Conservation (phyloP, 2,797 vertebrate genomes). For the Capromys pilorides region DNA sequence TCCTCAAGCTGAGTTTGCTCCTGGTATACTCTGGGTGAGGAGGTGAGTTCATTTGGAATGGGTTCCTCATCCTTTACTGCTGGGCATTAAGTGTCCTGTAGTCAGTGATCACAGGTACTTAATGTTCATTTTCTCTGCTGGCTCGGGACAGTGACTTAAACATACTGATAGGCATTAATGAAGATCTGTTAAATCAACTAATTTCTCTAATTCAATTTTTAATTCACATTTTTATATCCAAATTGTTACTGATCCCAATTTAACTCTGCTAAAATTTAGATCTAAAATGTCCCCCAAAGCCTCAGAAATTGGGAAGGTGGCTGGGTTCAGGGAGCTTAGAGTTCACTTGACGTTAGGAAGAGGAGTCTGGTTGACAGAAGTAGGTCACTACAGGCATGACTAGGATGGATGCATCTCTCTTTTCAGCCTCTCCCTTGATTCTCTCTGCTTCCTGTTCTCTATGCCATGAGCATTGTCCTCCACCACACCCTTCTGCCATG, state of each 20-base stretch:
- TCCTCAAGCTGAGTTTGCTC: background rate
- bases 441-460: background rate
- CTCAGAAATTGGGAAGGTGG: background rate
- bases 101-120: background rate
- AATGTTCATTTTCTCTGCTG: slow-evolving; percentile 19
- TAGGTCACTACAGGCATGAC: background rate
- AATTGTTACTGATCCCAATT: background rate
- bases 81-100: background rate
- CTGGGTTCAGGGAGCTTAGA: background rate
- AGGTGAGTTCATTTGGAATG: background rate
- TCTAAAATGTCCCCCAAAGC: background rate
- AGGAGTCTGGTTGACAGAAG: background rate
- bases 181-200: background rate
- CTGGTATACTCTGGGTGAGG: background rate
- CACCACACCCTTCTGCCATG: background rate
- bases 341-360: background rate
- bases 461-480: background rate
- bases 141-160: background rate
- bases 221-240: background rate
- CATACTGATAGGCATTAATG: background rate
- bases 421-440: background rate
- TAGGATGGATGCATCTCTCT: background rate
- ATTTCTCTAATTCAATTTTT: slow-evolving; percentile 9
- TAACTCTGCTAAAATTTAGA: background rate
- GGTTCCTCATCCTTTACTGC: background rate